Base-by-base conservation (phyloP, 2,888 invertebrate species). In the Drosophila picticornis region DNA sequence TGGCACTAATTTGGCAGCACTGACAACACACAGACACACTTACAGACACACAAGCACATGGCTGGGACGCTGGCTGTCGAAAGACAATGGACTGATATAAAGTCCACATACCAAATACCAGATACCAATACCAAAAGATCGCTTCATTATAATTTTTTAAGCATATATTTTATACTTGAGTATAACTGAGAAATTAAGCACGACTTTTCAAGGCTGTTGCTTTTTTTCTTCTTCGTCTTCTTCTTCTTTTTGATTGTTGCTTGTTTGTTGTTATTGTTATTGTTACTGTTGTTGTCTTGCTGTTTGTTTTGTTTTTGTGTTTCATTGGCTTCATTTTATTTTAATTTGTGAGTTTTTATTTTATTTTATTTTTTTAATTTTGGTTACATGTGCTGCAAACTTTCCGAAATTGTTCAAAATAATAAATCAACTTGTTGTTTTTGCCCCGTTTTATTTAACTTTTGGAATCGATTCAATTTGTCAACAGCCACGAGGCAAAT, bases 151-250 rank as follows among this genome's bases (percentile, higher is more conserved):
- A 87, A 85, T 84, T 80, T 82, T 75, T 81, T 70, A 81, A 84
- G 69, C 81, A 87, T 85, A 87, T 85, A 82, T 83, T 84, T 84
- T 77, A 83, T 84, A 79, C 80, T 81, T 80, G 84, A 80, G 82
- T 84, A 79, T 76, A 83, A 73, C 85, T 86, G 81, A 88, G 84
- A 86, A 86, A 87, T 86, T 86, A 87, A 88, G 86, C 87, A 83
- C 86, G 87, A 87, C 84, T 88, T 86, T 77, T 86, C 88, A 86
- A 87, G 87, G 86, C 75, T 79, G 64, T 72, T 64, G 38, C 40
- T 55, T 60, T 50, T 73, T 63, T 72, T 43, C 43, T 43, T 43
- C 43, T 74, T 72, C 65, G 3, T 27, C 50, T 59, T 60, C 70
- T 75, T 72, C 66, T 65, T 70, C 29, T 60, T 59, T 65, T 58